Percentiles rank a stretch among this genome's conserved stretches.
phyloP scores from a whole-genome alignment of 2,113 vertebrate species.

The Corydoras sp. region DNA sequence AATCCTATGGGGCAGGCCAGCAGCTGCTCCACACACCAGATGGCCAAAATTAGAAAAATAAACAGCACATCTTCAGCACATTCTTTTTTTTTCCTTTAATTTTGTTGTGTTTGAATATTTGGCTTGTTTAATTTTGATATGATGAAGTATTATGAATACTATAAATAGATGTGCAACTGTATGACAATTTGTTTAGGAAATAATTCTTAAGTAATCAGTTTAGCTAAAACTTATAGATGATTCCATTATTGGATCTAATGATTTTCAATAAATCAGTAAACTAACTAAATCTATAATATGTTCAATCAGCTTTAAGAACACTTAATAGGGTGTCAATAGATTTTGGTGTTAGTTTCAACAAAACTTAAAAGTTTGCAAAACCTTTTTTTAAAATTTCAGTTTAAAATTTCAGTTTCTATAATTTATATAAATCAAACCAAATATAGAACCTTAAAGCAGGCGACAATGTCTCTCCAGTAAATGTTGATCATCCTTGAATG shows the following conservation, averaged over 20 bases:
- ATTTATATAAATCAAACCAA: too few relatives aligned
- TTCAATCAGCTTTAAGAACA: too few relatives aligned
- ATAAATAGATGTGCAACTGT: not conserved
- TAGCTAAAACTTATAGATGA: not conserved
- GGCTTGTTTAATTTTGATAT: not conserved
- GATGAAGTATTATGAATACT: not conserved
- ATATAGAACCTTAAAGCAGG: too few relatives aligned
- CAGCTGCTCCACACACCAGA: conserved; percentile 60
- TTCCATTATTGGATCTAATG: conserved; percentile 18
- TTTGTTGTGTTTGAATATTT: not conserved
- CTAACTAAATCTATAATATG: not conserved
- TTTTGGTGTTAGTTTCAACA: too few relatives aligned
- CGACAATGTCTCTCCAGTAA: too few relatives aligned
- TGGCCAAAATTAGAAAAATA: conserved; percentile 57
- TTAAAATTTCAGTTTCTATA: too few relatives aligned
- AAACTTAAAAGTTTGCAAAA: too few relatives aligned
- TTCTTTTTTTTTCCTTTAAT: not conserved
- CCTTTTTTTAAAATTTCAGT: too few relatives aligned
- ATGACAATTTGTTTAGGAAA: conserved; percentile 13
- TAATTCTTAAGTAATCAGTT: conserved; percentile 6
- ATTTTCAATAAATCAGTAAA: conserved; percentile 19
- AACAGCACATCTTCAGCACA: conserved; percentile 30
- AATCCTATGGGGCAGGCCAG: conserved; percentile 57
- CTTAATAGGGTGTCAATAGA: too few relatives aligned
- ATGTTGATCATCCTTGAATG: too few relatives aligned